Evolutionary conservation across 2,888 invertebrate species (phyloP).

Genomic region (Hemicrepidius hirtus): DNA sequence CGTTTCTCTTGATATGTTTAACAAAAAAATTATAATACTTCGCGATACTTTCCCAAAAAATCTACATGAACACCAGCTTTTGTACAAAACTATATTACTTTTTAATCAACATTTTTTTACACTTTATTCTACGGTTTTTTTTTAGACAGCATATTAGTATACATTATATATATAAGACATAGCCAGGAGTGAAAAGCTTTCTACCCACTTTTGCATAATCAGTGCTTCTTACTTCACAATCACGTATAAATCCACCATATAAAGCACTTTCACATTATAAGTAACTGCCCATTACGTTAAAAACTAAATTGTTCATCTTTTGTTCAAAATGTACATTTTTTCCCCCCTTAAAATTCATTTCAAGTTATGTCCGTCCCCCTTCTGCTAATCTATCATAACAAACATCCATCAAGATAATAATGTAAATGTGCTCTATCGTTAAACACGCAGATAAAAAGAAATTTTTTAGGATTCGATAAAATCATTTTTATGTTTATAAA

Average conservation of each 20-base stretch:
- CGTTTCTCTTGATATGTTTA: constrained; percentile 63
- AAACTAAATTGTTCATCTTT: constrained; percentile 7
- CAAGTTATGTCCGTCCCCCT: too few relatives aligned
- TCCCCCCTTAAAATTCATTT: too few relatives aligned
- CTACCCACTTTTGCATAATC: constrained; percentile 34
- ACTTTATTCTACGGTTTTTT: constrained; percentile 44
- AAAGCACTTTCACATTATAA: constrained; percentile 41
- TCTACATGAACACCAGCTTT: constrained; percentile 56
- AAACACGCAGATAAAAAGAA: constrained; percentile 8
- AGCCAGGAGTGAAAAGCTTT: constrained; percentile 47
- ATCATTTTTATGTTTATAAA: constrained; percentile 13
- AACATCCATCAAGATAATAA: not conserved
- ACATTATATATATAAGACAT: constrained; percentile 42
- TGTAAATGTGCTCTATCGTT: constrained; percentile 25
- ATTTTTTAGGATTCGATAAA: constrained; percentile 12
- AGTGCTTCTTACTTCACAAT: constrained; percentile 41
- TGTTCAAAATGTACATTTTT: not conserved
- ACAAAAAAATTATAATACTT: constrained; percentile 57
- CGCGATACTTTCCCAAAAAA: constrained; percentile 60
- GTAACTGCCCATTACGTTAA: not conserved
- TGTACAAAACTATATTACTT: constrained; percentile 54
- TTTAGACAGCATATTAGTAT: constrained; percentile 48
- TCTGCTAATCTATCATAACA: too few relatives aligned
- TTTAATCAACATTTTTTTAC: constrained; percentile 49
- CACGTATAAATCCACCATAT: constrained; percentile 24